Conservation (phyloP, 2,113 vertebrate genomes). For the Nyctibius bracteatus region DNA sequence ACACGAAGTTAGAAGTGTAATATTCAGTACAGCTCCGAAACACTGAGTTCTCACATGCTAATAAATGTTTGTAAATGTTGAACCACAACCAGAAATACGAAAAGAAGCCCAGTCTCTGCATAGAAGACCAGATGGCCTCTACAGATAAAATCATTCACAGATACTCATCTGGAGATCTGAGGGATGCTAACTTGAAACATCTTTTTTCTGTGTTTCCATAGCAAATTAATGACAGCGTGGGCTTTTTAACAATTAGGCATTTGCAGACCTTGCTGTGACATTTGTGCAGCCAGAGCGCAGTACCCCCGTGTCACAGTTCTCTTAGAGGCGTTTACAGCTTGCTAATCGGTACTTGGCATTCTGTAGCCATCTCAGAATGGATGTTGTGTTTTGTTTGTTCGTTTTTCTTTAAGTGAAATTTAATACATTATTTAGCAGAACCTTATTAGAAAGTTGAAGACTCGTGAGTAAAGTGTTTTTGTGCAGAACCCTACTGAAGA, state of each 20-base stretch:
- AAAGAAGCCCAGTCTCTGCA: not conserved
- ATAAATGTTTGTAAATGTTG: not conserved
- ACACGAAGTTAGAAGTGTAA: not conserved
- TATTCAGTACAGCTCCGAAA: not conserved
- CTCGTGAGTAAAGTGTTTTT: not conserved
- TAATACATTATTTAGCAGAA: not conserved
- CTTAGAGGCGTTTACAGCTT: not conserved
- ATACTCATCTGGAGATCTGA: constrained; percentile 17
- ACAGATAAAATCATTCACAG: constrained; percentile 19
- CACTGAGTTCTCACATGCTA: not conserved
- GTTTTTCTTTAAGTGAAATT: not conserved
- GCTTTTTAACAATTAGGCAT: not conserved
- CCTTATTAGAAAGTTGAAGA: not conserved
- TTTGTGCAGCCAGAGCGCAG: not conserved
- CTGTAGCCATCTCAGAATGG: not conserved
- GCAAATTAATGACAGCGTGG: not conserved
- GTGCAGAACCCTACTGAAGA: not conserved
- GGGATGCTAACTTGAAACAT: constrained; percentile 28
- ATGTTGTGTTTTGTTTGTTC: not conserved
- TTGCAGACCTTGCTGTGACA: not conserved
- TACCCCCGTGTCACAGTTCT: not conserved
- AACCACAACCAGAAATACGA: not conserved
- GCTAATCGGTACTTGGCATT: not conserved
- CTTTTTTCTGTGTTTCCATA: not conserved
- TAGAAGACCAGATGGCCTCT: not conserved